Evolutionary conservation across 1,140 invertebrate genomes (phyloP), one percentile per base, ranked within the genome.

Genomic region (Chironomus tepperi): DNA sequence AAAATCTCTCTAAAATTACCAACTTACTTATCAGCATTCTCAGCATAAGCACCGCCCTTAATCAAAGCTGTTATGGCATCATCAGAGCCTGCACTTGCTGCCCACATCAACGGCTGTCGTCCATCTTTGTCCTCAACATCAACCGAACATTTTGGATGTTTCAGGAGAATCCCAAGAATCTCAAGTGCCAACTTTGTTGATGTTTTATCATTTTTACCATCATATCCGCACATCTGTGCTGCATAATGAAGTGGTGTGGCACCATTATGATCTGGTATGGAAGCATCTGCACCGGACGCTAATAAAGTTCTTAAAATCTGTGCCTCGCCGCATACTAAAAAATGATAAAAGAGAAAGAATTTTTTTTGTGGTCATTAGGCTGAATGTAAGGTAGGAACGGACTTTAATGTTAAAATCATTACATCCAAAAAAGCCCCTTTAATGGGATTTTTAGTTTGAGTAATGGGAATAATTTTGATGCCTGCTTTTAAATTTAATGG

Each of bases 231-330:
- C 88, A 97, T 96, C 83, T 98, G 96, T 18, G 96, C 95, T 0
- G 97, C 96, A 84, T 99, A 99, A 82, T 99, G 97, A 21, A 99
- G 84, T 0, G 97, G 96, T 79, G 93, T 95, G 9, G 97, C 97
- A 6, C 94, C 93, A 80, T 98, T 95, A 75, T 95, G 90, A 83
- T 99, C 97, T 0, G 94, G 89, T 0, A 91, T 92, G 0, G 92
- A 91, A 12, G 94, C 87, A 76, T 91, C 88, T 0, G 94, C 95
- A 3, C 94, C 94, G 0, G 91, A 89, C 2, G 90, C 89, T 73
- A 98, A 83, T 7, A 98, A 88, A 0, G 95, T 85, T 7, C 96
- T 88, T 75, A 98, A 84, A 76, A 90, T 93, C 77, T 95, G 94
- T 24, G 93, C 88, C 81, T 97, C 94, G 0, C 94, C 94, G 79